Conservation (phyloP, 1,140 invertebrate species). For the Drosophila auraria region DNA sequence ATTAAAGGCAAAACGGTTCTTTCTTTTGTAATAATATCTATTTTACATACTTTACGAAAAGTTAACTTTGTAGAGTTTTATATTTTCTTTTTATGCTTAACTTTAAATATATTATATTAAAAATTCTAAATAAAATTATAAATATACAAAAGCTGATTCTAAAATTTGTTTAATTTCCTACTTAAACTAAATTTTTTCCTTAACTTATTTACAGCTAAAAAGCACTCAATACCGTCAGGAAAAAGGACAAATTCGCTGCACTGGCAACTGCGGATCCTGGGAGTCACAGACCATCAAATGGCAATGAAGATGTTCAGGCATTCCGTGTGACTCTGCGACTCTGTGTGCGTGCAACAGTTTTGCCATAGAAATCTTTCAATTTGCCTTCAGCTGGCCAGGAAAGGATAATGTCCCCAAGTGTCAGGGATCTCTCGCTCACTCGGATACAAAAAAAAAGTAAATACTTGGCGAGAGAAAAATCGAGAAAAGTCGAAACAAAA, state of each 20-base stretch:
- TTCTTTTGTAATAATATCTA: too few relatives aligned
- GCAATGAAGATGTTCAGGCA: slow-evolving; percentile 52
- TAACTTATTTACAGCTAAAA: not conserved
- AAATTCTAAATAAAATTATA: too few relatives aligned
- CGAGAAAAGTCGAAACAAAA: slow-evolving; percentile 40
- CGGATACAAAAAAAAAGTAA: slow-evolving; percentile 50
- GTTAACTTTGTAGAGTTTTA: too few relatives aligned
- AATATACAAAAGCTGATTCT: too few relatives aligned
- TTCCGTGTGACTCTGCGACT: slow-evolving; percentile 16
- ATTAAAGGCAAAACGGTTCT: too few relatives aligned
- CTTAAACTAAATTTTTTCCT: too few relatives aligned
- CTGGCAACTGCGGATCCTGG: not conserved
- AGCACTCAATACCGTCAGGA: too few relatives aligned
- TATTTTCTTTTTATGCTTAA: not conserved
- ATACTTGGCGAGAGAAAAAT: slow-evolving; percentile 52
- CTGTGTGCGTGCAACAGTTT: slow-evolving; percentile 66
- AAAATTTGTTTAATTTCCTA: too few relatives aligned
- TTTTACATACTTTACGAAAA: too few relatives aligned
- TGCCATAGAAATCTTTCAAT: slow-evolving; percentile 73
- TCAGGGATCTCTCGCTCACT: slow-evolving; percentile 1
- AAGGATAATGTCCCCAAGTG: slow-evolving; percentile 60
- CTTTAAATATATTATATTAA: not conserved
- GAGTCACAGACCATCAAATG: slow-evolving; percentile 38
- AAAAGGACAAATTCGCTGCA: not conserved
- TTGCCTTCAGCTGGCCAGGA: slow-evolving; percentile 50